Evolutionary conservation across 2,888 invertebrate species (phyloP).

Genomic region (Cephus nigrinus): DNA sequence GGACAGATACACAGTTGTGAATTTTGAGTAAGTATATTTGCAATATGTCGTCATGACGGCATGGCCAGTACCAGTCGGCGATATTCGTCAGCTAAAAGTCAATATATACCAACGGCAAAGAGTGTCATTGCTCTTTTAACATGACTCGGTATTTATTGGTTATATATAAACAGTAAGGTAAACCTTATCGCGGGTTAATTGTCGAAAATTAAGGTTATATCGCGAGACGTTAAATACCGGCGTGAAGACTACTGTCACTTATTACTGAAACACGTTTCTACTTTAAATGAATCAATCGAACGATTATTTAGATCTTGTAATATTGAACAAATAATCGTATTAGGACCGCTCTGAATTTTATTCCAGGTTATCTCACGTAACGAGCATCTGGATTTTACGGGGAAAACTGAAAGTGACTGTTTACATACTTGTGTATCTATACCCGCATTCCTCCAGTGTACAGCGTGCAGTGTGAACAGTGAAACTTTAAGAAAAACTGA

Average conservation of each 20-base stretch:
- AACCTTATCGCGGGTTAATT: not conserved
- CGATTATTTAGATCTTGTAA: not conserved
- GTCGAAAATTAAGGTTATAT: not conserved
- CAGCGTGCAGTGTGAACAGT: conserved; percentile 24
- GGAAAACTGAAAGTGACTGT: not conserved
- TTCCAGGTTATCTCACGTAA: not conserved
- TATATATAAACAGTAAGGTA: not conserved
- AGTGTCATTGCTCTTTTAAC: not conserved
- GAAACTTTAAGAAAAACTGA: conserved; percentile 38
- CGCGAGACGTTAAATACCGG: not conserved
- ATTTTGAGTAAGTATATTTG: not conserved
- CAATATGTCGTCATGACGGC: not conserved
- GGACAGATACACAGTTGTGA: not conserved
- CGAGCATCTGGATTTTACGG: not conserved
- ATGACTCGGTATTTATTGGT: not conserved
- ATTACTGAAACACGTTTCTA: not conserved
- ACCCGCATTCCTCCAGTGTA: not conserved
- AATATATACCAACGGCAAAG: not conserved
- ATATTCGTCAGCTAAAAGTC: not conserved
- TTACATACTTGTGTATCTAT: not conserved
- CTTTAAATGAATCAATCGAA: not conserved
- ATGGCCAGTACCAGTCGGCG: not conserved
- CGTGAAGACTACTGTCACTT: not conserved
- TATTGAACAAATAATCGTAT: not conserved
- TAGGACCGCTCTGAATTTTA: not conserved